Percentiles rank a stretch among this genome's conserved stretches.
phyloP scores from a whole-genome alignment of 2,888 invertebrate genomes.

The Drosophila leonis region DNA sequence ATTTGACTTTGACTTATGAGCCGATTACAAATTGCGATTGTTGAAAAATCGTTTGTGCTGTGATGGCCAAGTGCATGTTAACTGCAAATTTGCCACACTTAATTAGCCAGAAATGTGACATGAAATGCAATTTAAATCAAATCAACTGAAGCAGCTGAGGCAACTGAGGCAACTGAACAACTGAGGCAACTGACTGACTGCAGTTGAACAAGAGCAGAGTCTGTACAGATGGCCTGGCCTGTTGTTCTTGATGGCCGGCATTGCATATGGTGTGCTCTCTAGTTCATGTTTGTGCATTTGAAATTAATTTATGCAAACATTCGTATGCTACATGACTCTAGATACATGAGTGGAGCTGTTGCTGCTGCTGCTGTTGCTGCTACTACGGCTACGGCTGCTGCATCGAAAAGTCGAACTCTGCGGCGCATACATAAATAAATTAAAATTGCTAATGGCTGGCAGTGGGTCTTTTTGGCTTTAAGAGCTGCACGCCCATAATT shows the following conservation, averaged over 20 bases:
- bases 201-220: not conserved
- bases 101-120: slow-evolving; percentile 54
- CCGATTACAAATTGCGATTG: slow-evolving; percentile 38
- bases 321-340: slow-evolving; percentile 50
- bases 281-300: slow-evolving; percentile 79
- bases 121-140: slow-evolving; percentile 31
- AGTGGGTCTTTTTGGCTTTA: slow-evolving; percentile 47
- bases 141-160: slow-evolving; percentile 3
- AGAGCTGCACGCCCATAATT: slow-evolving; percentile 72
- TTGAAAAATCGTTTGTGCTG: slow-evolving; percentile 3
- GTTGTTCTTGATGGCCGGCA: slow-evolving; percentile 53
- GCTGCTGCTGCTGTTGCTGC: slow-evolving; percentile 10
- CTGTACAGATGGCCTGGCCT: slow-evolving; percentile 14
- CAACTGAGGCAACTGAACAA: not conserved
- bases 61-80: slow-evolving; percentile 58
- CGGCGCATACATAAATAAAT: slow-evolving; percentile 78
- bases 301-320: slow-evolving; percentile 80
- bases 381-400: slow-evolving; percentile 8
- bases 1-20: slow-evolving; percentile 50
- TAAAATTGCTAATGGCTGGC: slow-evolving; percentile 78
- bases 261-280: slow-evolving; percentile 72
- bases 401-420: slow-evolving; percentile 52
- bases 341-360: slow-evolving; percentile 45
- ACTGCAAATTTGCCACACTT: slow-evolving; percentile 48
- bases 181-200: not conserved